phyloP scores from a whole-genome alignment of 2,797 vertebrate species.

The Mormyrus hasselquistii region DNA sequence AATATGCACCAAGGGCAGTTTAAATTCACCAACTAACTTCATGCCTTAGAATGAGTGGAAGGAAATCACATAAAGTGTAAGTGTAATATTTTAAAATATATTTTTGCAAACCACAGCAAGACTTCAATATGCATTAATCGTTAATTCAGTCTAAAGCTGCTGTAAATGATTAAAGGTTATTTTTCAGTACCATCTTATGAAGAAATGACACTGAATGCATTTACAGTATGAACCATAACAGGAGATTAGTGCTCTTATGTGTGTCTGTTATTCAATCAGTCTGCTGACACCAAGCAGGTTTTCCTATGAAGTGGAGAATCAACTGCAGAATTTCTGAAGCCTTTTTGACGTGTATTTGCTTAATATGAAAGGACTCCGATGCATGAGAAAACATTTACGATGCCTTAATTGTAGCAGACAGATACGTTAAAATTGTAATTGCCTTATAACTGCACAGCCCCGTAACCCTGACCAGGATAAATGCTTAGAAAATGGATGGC shows the following conservation, averaged over 20 bases:
- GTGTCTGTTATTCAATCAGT: background rate
- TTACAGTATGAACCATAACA: background rate
- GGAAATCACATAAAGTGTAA: background rate
- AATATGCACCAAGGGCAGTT: background rate
- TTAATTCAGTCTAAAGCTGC: background rate
- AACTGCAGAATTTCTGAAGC: background rate
- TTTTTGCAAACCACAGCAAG: background rate
- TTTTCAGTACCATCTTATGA: background rate
- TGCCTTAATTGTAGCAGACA: background rate
- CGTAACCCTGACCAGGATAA: background rate
- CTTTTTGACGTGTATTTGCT: background rate
- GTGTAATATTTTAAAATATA: background rate
- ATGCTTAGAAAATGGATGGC: background rate
- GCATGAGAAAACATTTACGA: background rate
- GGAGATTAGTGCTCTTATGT: background rate
- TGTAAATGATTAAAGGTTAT: background rate
- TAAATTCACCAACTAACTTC: background rate
- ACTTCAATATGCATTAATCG: background rate
- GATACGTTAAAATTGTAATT: background rate
- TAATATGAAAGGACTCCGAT: background rate
- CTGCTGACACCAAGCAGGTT: background rate
- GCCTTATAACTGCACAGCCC: background rate
- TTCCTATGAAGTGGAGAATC: background rate
- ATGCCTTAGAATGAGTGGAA: background rate
- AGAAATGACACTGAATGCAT: background rate